These are phyloP conservation scores for Oophaga sylvatica DNA, from an alignment of 2,797 vertebrate genomes.

Conservation along the genomic window DNA sequence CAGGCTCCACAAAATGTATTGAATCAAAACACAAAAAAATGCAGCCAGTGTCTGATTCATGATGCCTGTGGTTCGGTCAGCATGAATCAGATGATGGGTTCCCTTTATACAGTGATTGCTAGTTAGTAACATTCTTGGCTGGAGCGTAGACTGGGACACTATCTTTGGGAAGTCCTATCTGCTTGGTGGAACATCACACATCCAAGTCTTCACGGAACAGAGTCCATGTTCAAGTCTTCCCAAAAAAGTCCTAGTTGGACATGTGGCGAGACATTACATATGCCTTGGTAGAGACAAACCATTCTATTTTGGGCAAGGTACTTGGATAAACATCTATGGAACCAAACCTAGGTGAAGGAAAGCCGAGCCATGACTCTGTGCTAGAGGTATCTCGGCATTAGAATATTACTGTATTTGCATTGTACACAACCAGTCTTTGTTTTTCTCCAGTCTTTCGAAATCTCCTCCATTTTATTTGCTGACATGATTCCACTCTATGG, in stretches of 20 bases:
- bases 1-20: too few species aligned
- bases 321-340: not conserved
- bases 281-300: not conserved
- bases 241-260: too few species aligned
- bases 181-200: not conserved
- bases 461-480: not conserved
- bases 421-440: not conserved
- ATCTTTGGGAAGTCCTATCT: not conserved
- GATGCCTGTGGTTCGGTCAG: too few species aligned
- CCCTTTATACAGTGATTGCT: too few species aligned
- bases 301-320: not conserved
- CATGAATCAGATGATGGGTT: too few species aligned
- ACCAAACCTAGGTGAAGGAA: not conserved
- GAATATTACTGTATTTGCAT: not conserved
- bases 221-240: not conserved
- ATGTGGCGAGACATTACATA: not conserved
- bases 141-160: not conserved
- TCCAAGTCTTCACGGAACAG: not conserved
- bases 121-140: too few species aligned
- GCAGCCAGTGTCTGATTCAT: too few species aligned
- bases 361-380: too few species aligned
- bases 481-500: conserved; percentile 3
- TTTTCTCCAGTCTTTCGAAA: not conserved
- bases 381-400: not conserved
- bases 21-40: too few species aligned